Base-by-base conservation (phyloP, 2,888 invertebrate genomes). In the Mantis religiosa region DNA sequence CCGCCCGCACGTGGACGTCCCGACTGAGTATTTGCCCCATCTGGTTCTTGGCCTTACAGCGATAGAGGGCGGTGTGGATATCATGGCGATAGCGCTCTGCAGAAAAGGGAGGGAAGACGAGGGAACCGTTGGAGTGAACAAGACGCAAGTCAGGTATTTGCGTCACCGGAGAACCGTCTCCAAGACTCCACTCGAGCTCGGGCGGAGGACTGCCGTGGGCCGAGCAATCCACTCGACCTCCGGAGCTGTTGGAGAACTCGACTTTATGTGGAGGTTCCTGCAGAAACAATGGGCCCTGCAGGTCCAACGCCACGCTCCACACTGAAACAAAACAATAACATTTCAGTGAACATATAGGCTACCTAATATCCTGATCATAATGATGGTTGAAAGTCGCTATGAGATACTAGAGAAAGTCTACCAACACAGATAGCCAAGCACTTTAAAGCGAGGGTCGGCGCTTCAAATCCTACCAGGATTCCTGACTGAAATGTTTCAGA, bases 1-100 rank as follows among this genome's bases (percentile, higher is more conserved):
- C 98, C 92, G 98, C 98, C 93, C 97, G 96, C 89, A 98, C 96
- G 92, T 97, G 97, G 91, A 98, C 97, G 92, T 97, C 97, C 91
- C 97, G 95, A 91, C 98, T 98, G 91, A 98, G 95, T 87, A 98
- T 95, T 88, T 95, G 95, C 82, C 97, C 97, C 89, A 97, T 96
- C 91, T 95, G 93, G 93, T 97, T 97, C 91, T 94, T 94, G 85
- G 96, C 94, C 91, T 95, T 94, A 92, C 95, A 96, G 92, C 97
- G 95, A 94, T 98, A 98, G 89, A 96, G 95, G 91, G 97, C 96
- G 87, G 97, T 95, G 93, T 98, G 98, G 89, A 98, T 96, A 93
- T 98, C 97, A 92, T 97, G 96, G 87, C 97, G 95, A 94, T 97
- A 98, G 91, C 95, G 95, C 91, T 97, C 96, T 87, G 96, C 96